phyloP scores from a whole-genome alignment of 2,797 vertebrate species.

The Lemur catta region DNA sequence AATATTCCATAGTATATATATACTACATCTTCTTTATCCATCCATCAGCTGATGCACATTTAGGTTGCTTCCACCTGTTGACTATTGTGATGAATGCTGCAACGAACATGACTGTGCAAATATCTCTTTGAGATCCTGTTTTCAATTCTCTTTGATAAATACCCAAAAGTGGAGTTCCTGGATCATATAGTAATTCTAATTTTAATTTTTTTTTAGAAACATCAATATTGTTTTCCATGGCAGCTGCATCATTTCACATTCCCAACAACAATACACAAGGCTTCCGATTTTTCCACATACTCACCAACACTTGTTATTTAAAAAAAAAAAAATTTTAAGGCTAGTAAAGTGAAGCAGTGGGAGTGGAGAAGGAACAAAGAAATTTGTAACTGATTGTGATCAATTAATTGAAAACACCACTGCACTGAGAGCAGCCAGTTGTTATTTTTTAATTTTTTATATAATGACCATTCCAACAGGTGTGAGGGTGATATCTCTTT shows the following conservation, averaged over 20 bases:
- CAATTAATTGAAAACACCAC: no score
- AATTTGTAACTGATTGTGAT: no score
- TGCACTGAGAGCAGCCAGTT: no score
- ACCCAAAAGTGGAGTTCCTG: not conserved
- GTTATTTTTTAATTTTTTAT: no score
- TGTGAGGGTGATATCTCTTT: no score
- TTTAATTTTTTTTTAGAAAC: not conserved
- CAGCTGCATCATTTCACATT: not conserved
- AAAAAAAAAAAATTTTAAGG: no score
- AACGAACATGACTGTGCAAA: not conserved
- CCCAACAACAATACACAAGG: not conserved
- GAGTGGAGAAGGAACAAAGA: no score
- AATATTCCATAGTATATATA: not conserved
- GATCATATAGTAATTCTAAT: not conserved
- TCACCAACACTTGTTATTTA: not conserved
- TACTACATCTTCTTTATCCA: not conserved
- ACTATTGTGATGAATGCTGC: not conserved
- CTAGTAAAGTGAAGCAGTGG: no score
- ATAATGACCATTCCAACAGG: no score
- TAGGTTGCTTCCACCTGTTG: not conserved
- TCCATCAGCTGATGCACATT: not conserved
- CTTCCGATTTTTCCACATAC: not conserved
- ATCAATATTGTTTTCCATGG: not conserved
- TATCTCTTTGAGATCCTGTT: not conserved
- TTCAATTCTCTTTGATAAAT: not conserved